Base-by-base conservation (phyloP, 2,888 invertebrate species). In the Drosophila cognata region DNA sequence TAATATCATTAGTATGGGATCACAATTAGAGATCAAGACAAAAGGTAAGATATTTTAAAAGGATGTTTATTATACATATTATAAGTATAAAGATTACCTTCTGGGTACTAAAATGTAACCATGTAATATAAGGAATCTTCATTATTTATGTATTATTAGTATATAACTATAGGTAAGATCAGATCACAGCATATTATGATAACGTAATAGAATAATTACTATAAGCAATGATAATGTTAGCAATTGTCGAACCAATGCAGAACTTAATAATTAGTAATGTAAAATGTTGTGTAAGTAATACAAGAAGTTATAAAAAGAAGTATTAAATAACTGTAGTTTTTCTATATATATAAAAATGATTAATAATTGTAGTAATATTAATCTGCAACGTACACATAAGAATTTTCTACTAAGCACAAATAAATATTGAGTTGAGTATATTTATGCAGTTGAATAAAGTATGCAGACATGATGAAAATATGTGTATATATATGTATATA, bases 1-100 rank as follows among this genome's bases (percentile, higher is more conserved):
- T 84, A 84, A 88, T 80, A 74, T 81, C 83, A 90, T 89, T 88
- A 83, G 57, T 66, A 63, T 21, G 35, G 16, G 53, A 63, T 50
- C 58, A 79, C 62, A 72, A 58, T 55, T 48, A 52, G 55, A 31
- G 53, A 48, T 43, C 61, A 62, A 62, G 16, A 29, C 28, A 38
- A 8, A n/a, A 35, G 10, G 4, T 2, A 5, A 16, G 10, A 7
- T 21, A 4, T 13, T 21, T 46, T 21, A 13, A 7, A 46, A 7
- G 43, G 7, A 21, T 41, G 0, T 1, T 13, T 6, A 6, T 1
- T 6, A 6, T 16, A 25, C 4, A 16, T 46, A 25, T 25, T 8
- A 25, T 7, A 46, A 16, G 16, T 46, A 2, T n/a, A 43, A 43
- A 1, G 0, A n/a, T n/a, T n/a, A 0, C 2, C 1, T 5, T 41